Evolutionary conservation across 2,113 vertebrate species (phyloP), one percentile per base, ranked within the genome.

Genomic region (Machaerirhynchus nigripectus): DNA sequence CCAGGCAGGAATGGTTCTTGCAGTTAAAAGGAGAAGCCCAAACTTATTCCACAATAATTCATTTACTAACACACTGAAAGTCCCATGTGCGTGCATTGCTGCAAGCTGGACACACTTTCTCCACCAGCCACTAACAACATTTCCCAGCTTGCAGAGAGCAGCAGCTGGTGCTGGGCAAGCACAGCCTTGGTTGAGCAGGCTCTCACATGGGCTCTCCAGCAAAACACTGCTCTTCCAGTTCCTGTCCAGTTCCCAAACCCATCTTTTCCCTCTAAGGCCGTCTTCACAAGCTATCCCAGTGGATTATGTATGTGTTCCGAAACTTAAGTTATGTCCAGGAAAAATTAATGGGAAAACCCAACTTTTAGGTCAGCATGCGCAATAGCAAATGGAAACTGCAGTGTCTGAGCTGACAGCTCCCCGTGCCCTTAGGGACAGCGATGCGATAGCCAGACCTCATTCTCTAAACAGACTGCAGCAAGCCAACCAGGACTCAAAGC

Each of bases 321-420:
- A 91, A 86, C 63, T 63, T 55, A 64, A 88, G n/a, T 42, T 40
- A 65, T 35, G 23, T 79, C 95, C 83, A 81, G 80, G 91, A 96
- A 96, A 92, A 94, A 85, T 44, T 84, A 84, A 93, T 93, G 76
- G 87, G 87, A 94, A 96, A 94, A 90, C 22, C 30, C 78, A 91
- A 83, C n/a, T 74, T 92, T 81, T 83, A 92, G 56, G 89, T 91
- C 93, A 92, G 93, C 84, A 92, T 71, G 81, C 79, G 93, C 67
- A 93, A 71, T 17, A 95, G 95, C 93, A 94, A 84, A 95, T 81
- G 84, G 94, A 95, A 97, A 95, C 70, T 33, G 84, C 79, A 90
- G 81, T 55, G 84, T 68, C 78, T 92, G 94, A 94, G 97, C 85
- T 96, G 96, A 97, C 88, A 95, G 94, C 91, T 97, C 81, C 90